Evolutionary conservation across 2,113 vertebrate species (phyloP), one percentile per base, ranked within the genome.

Genomic region (Cryptotis parvus): DNA sequence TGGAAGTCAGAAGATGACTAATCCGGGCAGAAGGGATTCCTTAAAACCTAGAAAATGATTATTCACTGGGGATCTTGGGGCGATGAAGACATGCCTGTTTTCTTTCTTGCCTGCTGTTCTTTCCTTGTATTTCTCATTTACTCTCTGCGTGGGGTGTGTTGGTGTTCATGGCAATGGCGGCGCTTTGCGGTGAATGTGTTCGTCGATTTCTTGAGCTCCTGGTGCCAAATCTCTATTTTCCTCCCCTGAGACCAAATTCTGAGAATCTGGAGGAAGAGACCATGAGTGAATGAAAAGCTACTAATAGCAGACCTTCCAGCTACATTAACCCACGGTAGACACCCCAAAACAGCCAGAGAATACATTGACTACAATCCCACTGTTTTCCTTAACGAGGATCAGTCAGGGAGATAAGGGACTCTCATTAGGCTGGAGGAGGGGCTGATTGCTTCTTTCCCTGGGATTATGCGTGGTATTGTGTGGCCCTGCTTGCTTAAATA

Each of bases 311-410:
- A 93, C 68, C 91, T 92, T 78, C 78, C 65, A 79, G 70, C 74
- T 82, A 72, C 66, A 45, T 68, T 70, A 70, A 43, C 87, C 85
- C 49, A 68, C 43, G 5, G 35, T 91, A 76, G 45, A 92, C 89
- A 93, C 89, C 85, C 94, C 84, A 93, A 95, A 96, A 96, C 84
- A 95, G 94, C 20, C 80, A 92, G 84, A 93, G 92, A 89, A 58
- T 73, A 76, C 74, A 72, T 88, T 61, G 70, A 33, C 11, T 94
- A 92, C 91, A 94, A 87, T 77, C 90, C 20, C 78, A 61, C 0
- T 1, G 68, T 96, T 96, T 96, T 96, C 80, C 33, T 92, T 91
- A 94, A 84, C 88, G 72, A 45, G 91, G 92, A 93, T n/a, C 31
- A 10, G 84, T 37, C 70, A 92, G 52, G 74, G 65, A 84, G 52